Percentiles rank a stretch among this genome's conserved stretches.
Conservation (phyloP, 2,113 vertebrate genomes). For the Mormyrus iriodes region DNA sequence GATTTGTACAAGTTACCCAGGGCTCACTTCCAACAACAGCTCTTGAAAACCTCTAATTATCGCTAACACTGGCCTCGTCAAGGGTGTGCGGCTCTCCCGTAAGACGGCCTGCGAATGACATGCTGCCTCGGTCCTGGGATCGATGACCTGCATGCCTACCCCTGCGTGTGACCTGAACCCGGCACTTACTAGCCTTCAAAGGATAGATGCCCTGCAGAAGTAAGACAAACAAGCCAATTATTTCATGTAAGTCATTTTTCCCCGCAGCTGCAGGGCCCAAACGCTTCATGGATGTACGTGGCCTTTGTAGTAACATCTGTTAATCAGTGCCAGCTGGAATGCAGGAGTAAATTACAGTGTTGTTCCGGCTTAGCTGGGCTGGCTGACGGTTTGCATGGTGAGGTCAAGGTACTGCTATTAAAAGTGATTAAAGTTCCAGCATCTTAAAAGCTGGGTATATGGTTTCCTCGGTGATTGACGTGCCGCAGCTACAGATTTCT, state of each 20-base stretch:
- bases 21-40: neutral
- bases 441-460: constrained; percentile 20
- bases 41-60: constrained; percentile 20
- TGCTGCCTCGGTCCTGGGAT: neutral
- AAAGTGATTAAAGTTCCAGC: constrained; percentile 43
- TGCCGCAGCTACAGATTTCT: neutral
- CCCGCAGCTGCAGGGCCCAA: too few species aligned
- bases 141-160: neutral
- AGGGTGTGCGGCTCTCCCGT: neutral
- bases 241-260: neutral
- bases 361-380: constrained; percentile 42
- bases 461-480: constrained; percentile 20
- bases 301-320: constrained; percentile 61
- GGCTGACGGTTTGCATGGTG: constrained; percentile 38
- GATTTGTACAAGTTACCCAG: neutral
- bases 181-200: neutral
- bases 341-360: constrained; percentile 52
- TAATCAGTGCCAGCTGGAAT: constrained; percentile 50
- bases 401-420: constrained; percentile 41
- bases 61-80: neutral
- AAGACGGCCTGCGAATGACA: constrained; percentile 22
- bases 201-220: neutral
- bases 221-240: neutral
- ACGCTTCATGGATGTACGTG: neutral
- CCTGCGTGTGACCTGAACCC: neutral